Evolutionary conservation across 2,888 invertebrate species (phyloP), one percentile per base, ranked within the genome.

Genomic region (Heliothis peltigera): DNA sequence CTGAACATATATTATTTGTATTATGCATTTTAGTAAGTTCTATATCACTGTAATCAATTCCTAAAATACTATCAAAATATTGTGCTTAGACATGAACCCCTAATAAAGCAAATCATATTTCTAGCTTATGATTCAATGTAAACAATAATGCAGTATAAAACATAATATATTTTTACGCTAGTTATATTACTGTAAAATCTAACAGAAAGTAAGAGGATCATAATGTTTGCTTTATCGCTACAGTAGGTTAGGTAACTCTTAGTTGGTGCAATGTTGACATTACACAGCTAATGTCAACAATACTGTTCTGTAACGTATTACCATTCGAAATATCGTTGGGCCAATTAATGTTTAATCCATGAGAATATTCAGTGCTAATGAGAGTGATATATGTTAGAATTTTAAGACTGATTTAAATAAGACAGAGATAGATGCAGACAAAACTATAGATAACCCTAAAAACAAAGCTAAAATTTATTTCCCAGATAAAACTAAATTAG

Each of bases 211-310:
- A 61, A 51, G 39, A 55, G 47, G n/a, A 74, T 19, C 28, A 35
- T 22, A 22, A 19, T 47, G 49, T 64, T 52, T 53, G 21, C 43
- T 64, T 55, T 53, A 60, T 49, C 46, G 39, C 49, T 53, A 75
- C 68, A 56, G 18, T 64, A 47, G 46, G 59, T 64, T 63, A 61
- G n/a, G 39, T 54, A 68, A 59, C 15, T 60, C 28, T 51, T 49
- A 46, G 49, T 28, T 77, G 69, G 47, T 62, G 73, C 66, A 73
- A 77, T 70, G 44, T 64, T 77, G 65, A 58, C 65, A 68, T 66
- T 68, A 70, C 42, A 39, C 42, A 32, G 60, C 47, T 62, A 74
- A 73, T 74, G 58, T 70, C 66, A 70, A 80, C 66, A 74, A 68
- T 66, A 68, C 55, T 19, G 35, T 44, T 61, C 53, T 59, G 53